phyloP scores from a whole-genome alignment of 2,113 vertebrate species.

The Ginglymostoma cirratum region DNA sequence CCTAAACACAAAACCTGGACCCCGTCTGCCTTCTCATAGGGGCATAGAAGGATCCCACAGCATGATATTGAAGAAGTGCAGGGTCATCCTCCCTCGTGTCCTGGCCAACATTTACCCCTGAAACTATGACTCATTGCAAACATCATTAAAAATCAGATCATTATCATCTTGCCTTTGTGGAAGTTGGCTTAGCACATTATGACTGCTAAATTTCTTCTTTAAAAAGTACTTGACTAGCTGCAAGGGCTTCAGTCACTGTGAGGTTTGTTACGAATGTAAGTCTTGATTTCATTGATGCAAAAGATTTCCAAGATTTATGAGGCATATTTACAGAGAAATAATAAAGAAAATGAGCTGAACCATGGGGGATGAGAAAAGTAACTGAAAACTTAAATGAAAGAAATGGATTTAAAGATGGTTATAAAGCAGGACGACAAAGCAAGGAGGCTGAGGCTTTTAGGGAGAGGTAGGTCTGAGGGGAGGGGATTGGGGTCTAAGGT shows the following conservation, averaged over 20 bases:
- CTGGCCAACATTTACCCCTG: background rate
- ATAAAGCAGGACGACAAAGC: background rate
- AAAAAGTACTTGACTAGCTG: background rate
- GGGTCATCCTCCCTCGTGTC: background rate
- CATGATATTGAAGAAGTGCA: background rate
- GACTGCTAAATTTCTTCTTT: background rate
- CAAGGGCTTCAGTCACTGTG: background rate
- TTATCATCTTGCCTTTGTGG: background rate
- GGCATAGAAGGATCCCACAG: background rate
- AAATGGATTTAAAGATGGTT: background rate
- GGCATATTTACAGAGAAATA: background rate
- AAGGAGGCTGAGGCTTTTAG: background rate
- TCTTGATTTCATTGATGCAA: background rate
- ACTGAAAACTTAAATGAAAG: background rate
- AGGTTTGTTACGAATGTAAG: background rate
- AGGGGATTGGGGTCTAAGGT: too few species aligned
- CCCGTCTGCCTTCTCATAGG: background rate
- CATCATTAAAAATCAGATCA: background rate
- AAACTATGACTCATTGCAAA: background rate
- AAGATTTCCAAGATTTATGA: background rate
- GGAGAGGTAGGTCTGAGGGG: background rate
- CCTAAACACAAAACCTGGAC: background rate
- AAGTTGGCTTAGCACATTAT: background rate
- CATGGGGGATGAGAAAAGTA: background rate
- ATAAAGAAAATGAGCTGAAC: background rate